These are phyloP conservation scores for Hypomesus transpacificus DNA, from an alignment of 2,113 vertebrate genomes.

Conservation along the genomic window DNA sequence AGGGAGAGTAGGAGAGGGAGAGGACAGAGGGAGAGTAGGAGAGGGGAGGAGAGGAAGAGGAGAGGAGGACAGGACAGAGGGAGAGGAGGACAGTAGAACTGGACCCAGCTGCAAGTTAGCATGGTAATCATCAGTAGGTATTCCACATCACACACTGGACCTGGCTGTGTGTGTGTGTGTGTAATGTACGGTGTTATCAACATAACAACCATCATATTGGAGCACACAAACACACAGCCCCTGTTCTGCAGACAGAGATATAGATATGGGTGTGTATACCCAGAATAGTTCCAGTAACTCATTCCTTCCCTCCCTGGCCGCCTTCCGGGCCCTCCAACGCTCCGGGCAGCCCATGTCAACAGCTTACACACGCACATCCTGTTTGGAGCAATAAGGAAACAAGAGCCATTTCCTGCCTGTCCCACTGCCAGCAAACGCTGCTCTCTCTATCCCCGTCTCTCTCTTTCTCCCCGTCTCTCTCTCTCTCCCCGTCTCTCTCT, in stretches of 20 bases:
- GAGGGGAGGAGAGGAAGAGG: too few relatives aligned
- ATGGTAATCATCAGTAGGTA: background rate
- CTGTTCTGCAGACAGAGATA: background rate
- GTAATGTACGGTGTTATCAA: background rate
- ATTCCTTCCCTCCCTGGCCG: constrained; percentile 43
- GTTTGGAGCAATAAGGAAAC: too few relatives aligned
- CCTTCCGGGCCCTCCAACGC: constrained; percentile 58
- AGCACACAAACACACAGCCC: background rate
- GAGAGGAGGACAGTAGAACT: too few relatives aligned
- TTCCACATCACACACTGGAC: background rate
- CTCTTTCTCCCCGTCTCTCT: background rate
- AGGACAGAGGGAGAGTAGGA: too few relatives aligned
- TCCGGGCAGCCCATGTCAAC: constrained; percentile 71
- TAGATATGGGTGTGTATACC: background rate
- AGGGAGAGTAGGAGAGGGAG: too few relatives aligned
- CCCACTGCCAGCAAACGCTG: background rate
- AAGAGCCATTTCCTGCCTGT: background rate
- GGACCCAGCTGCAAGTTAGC: background rate
- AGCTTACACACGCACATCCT: constrained; percentile 45
- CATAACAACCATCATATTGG: background rate
- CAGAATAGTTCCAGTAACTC: constrained; percentile 24
- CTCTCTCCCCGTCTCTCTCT: too few relatives aligned
- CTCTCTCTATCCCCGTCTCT: background rate
- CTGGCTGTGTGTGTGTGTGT: background rate
- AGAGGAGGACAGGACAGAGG: background rate